Conservation (phyloP, 2,113 vertebrate genomes). For the Gambusia holbrooki region DNA sequence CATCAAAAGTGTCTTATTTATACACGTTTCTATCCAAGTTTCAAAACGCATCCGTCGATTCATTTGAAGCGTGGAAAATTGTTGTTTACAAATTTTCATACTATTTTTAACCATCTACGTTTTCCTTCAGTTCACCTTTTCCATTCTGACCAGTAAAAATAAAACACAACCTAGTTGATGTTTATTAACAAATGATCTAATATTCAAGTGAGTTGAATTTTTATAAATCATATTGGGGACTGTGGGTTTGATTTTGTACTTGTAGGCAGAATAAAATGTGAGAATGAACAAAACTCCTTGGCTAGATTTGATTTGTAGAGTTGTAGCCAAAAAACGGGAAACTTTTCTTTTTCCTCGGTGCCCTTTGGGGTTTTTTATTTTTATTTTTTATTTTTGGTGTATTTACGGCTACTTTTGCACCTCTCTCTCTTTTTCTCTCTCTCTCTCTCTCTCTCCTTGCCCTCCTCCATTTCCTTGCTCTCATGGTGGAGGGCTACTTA, state of each 20-base stretch:
- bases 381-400: neutral
- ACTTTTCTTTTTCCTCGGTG: neutral
- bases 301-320: neutral
- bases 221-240: too few species aligned
- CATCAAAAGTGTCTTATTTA: neutral
- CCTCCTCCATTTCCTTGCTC: conserved; percentile 11
- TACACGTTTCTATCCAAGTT: neutral
- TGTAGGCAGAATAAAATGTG: too few species aligned
- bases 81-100: neutral
- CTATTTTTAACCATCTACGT: too few species aligned
- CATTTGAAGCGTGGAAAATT: neutral
- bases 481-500: conserved; percentile 71
- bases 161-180: too few species aligned
- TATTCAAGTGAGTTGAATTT: too few species aligned
- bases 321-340: neutral
- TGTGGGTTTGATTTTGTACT: too few species aligned
- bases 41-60: neutral
- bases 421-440: neutral
- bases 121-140: neutral
- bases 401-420: neutral
- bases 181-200: too few species aligned
- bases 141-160: too few species aligned
- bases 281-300: neutral
- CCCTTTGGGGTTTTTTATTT: neutral
- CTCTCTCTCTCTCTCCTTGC: neutral